Percentiles rank a stretch among this genome's conserved stretches.
phyloP scores from a whole-genome alignment of 2,797 vertebrate genomes.

The Lithobates sylvaticus region DNA sequence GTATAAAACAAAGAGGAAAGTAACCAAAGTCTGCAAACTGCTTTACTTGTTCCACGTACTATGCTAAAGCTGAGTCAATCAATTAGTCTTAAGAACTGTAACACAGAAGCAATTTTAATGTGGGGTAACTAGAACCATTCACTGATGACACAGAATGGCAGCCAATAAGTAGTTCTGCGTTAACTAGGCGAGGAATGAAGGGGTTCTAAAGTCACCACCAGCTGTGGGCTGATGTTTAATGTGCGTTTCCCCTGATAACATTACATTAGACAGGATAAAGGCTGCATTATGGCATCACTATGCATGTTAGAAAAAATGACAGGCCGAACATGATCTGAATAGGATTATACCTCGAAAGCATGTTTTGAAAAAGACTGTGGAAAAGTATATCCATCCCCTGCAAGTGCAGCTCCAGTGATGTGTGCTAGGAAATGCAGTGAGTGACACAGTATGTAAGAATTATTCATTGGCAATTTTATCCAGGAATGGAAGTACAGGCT shows the following conservation, averaged over 20 bases:
- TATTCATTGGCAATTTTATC: too few relatives aligned
- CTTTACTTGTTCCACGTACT: background rate
- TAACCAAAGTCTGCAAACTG: background rate
- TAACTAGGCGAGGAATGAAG: conserved; percentile 1
- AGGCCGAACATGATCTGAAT: background rate
- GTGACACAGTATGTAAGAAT: too few relatives aligned
- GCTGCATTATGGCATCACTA: too few relatives aligned
- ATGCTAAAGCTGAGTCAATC: background rate
- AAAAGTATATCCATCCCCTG: too few relatives aligned
- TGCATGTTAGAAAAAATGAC: background rate
- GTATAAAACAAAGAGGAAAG: background rate
- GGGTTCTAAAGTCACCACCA: background rate
- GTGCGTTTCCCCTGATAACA: background rate
- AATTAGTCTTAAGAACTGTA: background rate
- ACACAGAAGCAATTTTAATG: background rate
- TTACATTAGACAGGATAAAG: too few relatives aligned
- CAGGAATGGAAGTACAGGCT: too few relatives aligned
- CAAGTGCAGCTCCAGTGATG: too few relatives aligned
- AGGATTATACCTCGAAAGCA: background rate
- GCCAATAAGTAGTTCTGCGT: background rate
- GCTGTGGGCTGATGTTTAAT: background rate
- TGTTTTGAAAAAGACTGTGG: background rate
- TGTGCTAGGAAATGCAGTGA: too few relatives aligned
- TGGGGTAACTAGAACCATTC: background rate
- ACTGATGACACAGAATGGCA: background rate